Evolutionary conservation across 2,888 invertebrate species (phyloP).

Genomic region (Ceratothoa steindachneri): DNA sequence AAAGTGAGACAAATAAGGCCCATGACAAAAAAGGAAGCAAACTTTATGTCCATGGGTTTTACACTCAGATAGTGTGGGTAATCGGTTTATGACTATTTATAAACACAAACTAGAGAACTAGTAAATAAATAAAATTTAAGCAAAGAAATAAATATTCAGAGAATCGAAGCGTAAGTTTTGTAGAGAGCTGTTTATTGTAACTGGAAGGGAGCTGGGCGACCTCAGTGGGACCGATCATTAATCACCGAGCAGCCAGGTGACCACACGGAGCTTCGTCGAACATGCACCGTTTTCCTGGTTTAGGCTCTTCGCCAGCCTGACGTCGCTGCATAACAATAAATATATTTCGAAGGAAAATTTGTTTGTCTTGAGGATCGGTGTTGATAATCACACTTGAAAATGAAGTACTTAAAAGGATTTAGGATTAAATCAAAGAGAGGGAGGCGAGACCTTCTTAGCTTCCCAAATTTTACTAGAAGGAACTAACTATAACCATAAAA

Average conservation of each 20-base stretch:
- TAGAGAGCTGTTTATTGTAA: background rate
- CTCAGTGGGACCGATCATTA: slow-evolving; percentile 2
- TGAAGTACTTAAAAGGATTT: background rate
- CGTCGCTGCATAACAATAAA: background rate
- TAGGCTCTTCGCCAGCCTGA: background rate
- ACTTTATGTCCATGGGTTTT: no score
- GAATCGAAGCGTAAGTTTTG: background rate
- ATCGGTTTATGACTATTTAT: no score
- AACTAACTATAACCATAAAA: no score
- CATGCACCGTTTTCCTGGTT: background rate
- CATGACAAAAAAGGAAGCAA: no score
- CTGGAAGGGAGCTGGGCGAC: background rate
- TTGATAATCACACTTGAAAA: background rate
- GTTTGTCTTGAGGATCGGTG: background rate
- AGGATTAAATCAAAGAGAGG: no score
- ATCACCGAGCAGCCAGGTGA: slow-evolving; percentile 7
- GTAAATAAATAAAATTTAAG: no score
- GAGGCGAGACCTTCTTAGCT: no score
- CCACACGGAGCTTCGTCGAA: background rate
- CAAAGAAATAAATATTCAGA: background rate
- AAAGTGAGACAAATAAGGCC: no score
- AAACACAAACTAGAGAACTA: no score
- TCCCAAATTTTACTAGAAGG: no score
- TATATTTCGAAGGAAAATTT: background rate
- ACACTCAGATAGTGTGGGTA: no score